Evolutionary conservation across 2,888 invertebrate genomes (phyloP), one percentile per base, ranked within the genome.

Genomic region (Beris chalybata): DNA sequence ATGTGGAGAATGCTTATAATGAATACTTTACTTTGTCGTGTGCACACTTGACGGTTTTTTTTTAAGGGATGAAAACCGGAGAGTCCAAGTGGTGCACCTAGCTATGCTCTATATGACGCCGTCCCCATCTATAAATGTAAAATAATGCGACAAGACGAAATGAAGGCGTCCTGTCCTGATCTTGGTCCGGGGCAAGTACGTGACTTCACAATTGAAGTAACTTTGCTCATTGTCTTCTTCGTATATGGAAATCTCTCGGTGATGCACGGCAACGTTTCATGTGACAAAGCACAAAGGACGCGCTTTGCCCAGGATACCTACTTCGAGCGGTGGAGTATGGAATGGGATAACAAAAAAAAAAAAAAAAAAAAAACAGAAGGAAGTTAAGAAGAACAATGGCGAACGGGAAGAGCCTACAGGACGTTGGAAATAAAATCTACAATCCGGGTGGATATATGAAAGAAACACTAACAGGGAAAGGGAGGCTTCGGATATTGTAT

Each of bases 131-230:
- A 22, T 22, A 22, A 22, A 22, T 22, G 22, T 38, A 38, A 7
- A 38, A 38, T 7, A 38, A 38, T 38, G 29, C 29, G 6, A 30
- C 29, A 61, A 52, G 61, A 50, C 30, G 22, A 52, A 61, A 50
- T 38, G 50, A 61, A 31, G 38, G 38, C 38, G 38, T 38, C 15
- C 15, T 43, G 52, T 12, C 61, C 61, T 59, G 61, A 61, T 61
- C 61, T 61, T 61, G 61, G 61, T 61, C 15, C 38, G 50, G 38
- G 38, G 43, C 61, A 43, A 65, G 68, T 68, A 68, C 68, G 68
- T 68, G 68, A 68, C 68, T 65, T 68, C 53, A 68, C 68, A 68
- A 68, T 68, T 68, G 68, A 68, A 68, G 68, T 65, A 65, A 68
- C 57, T 55, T 38, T 32, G 63, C 48, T 61, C 63, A 65, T 68